Base-by-base conservation (phyloP, 1,140 invertebrate species). In the Bombus impatiens region DNA sequence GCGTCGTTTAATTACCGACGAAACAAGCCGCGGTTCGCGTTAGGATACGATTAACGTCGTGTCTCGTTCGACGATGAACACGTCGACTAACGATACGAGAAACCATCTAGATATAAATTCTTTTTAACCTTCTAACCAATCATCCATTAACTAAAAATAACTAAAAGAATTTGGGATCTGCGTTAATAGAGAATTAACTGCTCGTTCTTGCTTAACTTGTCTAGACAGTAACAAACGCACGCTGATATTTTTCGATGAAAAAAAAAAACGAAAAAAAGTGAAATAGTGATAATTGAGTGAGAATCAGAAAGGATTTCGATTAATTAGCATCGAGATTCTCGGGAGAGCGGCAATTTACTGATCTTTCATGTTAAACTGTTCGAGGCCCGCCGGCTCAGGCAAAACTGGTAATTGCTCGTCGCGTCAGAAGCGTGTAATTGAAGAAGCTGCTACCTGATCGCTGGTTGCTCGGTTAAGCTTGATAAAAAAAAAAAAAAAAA, bases 331-430 rank as follows among this genome's bases (percentile, higher is more conserved):
- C 62, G 62, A 28, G 77, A 67, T 79, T 28, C 59, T 35, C 18
- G 25, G 13, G 13, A 37, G 75, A 37, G 32, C 47, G 78, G 40
- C 44, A 79, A 79, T 79, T 68, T 79, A 79, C n/a, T 44, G 62
- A 79, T 79, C 78, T 79, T 79, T 67, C 62, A 35, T 67, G 78
- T 79, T 79, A 79, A 79, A 79, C n/a, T 44, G 75, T 37, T 77
- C 47, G 25, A 28, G 42, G 59, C n/a, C n/a, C 62, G 18, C 32
- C 25, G 47, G 53, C 75, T 67, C 78, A 42, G n/a, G n/a, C 78
- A 42, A 77, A 77, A 68, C 62, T 67, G 78, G 78, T 79, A 67
- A 79, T 79, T 79, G 78, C 78, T 79, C 78, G 62, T 79, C 78
- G 62, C 18, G 62, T 44, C 78, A 68, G 59, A 32, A 47, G 40